Conservation (phyloP, 2,888 invertebrate species). For the Microctonus hyperodae region DNA sequence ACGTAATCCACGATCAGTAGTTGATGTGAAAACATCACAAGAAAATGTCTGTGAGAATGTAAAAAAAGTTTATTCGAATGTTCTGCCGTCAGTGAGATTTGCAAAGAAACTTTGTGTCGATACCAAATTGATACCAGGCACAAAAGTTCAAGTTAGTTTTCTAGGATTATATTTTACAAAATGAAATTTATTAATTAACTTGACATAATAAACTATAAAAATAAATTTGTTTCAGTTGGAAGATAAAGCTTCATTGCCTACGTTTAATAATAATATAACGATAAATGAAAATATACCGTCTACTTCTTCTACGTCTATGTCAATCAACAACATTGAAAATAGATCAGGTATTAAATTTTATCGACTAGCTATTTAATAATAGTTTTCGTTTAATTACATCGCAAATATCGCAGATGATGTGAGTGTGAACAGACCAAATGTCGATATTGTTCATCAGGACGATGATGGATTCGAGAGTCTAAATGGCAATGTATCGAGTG, state of each 20-base stretch:
- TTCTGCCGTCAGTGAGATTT: constrained; percentile 56
- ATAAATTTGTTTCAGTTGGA: background rate
- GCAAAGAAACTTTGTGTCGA: constrained; percentile 57
- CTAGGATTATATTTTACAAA: background rate
- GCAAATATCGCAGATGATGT: constrained; percentile 38
- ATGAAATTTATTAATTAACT: background rate
- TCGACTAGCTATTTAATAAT: background rate
- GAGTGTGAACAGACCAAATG: constrained; percentile 45
- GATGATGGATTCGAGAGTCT: constrained; percentile 89
- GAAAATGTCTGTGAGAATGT: constrained; percentile 48
- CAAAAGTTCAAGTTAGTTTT: constrained; percentile 33
- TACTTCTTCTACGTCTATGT: background rate
- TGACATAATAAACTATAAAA: background rate
- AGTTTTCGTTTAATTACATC: background rate
- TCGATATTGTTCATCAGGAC: constrained; percentile 62
- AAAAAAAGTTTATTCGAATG: constrained; percentile 44
- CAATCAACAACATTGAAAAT: background rate
- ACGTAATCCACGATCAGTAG: constrained; percentile 50
- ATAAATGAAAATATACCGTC: background rate
- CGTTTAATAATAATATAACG: background rate
- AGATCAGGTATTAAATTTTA: background rate
- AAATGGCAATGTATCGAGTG: constrained; percentile 80
- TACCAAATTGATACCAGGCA: constrained; percentile 27
- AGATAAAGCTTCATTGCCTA: background rate
- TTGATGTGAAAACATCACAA: constrained; percentile 49